Conservation (phyloP, 2,797 vertebrate genomes). For the Cygnus olor region DNA sequence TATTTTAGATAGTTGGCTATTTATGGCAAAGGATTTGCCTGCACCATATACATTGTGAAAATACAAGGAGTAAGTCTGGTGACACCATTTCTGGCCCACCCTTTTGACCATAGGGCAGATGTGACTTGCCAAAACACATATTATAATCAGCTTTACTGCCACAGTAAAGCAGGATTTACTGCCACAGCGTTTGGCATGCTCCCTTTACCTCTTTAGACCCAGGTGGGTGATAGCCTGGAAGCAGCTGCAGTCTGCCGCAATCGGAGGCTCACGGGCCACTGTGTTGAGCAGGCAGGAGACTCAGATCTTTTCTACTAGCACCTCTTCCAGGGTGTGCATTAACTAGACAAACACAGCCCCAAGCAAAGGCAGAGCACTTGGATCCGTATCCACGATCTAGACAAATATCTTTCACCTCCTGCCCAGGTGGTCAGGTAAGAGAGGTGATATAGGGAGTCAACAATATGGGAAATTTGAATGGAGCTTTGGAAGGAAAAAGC, state of each 20-base stretch:
- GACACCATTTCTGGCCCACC: background rate
- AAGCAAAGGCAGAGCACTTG: background rate
- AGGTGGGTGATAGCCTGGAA: background rate
- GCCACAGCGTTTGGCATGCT: background rate
- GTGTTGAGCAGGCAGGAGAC: fast-evolving
- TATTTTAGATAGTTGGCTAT: background rate
- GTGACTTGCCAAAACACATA: background rate
- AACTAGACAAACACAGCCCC: background rate
- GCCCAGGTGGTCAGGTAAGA: background rate
- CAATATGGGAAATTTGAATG: background rate
- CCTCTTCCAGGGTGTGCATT: background rate
- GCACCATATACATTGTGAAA: background rate
- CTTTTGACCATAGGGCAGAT: background rate
- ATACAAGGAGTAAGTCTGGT: background rate
- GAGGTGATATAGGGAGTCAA: background rate
- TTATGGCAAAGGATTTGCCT: background rate
- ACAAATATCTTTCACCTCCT: background rate
- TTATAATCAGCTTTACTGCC: background rate
- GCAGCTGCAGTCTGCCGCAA: fast-evolving
- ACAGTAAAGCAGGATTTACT: background rate
- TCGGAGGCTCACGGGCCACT: background rate
- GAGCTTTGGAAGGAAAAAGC: background rate
- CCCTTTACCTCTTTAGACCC: background rate
- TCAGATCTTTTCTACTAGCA: background rate
- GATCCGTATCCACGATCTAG: background rate